Evolutionary conservation across 2,113 vertebrate genomes (phyloP).

Genomic region (Synodontis membranacea): DNA sequence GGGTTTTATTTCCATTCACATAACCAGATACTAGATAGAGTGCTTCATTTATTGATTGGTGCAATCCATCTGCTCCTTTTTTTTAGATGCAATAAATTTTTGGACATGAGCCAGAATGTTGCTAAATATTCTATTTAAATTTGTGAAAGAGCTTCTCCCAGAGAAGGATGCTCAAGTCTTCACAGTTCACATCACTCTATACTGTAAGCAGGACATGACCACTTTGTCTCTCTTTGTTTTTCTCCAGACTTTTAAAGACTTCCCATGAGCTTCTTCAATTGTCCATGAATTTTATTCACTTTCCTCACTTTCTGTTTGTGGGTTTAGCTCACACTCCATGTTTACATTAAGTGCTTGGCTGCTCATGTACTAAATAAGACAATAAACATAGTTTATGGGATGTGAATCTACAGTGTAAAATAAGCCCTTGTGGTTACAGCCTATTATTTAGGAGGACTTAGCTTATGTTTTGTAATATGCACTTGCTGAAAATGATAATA

Average conservation of each 20-base stretch:
- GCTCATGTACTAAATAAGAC: slow-evolving; percentile 11
- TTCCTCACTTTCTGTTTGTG: slow-evolving; percentile 20
- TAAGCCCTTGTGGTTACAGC: neutral
- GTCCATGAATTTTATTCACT: slow-evolving; percentile 14
- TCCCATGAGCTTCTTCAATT: slow-evolving; percentile 29
- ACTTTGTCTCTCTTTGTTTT: neutral
- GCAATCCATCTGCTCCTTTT: neutral
- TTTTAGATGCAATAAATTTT: slow-evolving; percentile 5
- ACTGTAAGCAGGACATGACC: neutral
- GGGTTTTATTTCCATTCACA: neutral
- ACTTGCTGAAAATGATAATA: neutral
- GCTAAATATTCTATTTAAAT: slow-evolving; percentile 23
- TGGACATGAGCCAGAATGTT: slow-evolving; percentile 16
- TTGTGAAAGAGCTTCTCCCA: neutral
- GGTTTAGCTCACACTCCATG: neutral
- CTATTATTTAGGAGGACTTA: neutral
- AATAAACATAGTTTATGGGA: neutral
- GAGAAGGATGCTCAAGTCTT: neutral
- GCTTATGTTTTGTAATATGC: neutral
- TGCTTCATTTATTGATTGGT: slow-evolving; percentile 2
- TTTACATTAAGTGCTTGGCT: slow-evolving; percentile 25
- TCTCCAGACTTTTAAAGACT: slow-evolving; percentile 5
- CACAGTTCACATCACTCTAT: neutral
- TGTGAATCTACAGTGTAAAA: neutral
- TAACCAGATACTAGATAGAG: slow-evolving; percentile 11